Conservation (phyloP, 2,888 invertebrate genomes). For the Cataglyphis altisquamis region DNA sequence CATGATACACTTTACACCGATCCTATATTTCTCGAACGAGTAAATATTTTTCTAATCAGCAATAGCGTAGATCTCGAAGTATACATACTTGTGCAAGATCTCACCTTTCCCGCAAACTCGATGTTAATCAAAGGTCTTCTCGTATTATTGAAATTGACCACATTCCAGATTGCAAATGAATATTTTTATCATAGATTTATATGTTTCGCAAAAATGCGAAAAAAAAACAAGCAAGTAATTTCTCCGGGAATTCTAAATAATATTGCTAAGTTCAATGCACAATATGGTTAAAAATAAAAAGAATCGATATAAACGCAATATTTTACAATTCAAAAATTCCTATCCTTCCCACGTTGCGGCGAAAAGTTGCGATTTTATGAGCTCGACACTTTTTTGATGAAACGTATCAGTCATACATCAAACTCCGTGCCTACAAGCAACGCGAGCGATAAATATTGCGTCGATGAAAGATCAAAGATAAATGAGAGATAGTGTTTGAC, state of each 20-base stretch:
- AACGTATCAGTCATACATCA: background rate
- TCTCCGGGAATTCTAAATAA: background rate
- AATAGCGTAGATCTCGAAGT: slow-evolving; percentile 2
- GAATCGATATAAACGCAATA: background rate
- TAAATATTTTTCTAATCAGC: slow-evolving; percentile 49
- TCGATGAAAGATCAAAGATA: slow-evolving; percentile 51
- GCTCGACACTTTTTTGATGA: background rate
- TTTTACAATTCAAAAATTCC: background rate
- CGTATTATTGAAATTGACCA: slow-evolving; percentile 29
- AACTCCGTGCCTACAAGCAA: background rate
- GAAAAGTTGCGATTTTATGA: background rate
- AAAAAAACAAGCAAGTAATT: background rate
- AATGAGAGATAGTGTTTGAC: slow-evolving; percentile 57
- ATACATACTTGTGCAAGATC: slow-evolving; percentile 6
- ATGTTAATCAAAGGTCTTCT: slow-evolving; percentile 13
- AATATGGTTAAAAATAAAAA: background rate
- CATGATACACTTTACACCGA: no score
- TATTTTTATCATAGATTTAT: background rate
- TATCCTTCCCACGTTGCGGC: background rate
- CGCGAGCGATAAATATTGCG: background rate
- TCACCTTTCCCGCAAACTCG: slow-evolving; percentile 23
- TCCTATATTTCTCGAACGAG: slow-evolving; percentile 5
- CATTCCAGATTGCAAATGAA: background rate
- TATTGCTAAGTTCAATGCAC: background rate
- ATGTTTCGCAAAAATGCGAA: background rate